Base-by-base conservation (phyloP, 92 coral and sea anemone genomes). In the Anthopleura xanthogrammica region DNA sequence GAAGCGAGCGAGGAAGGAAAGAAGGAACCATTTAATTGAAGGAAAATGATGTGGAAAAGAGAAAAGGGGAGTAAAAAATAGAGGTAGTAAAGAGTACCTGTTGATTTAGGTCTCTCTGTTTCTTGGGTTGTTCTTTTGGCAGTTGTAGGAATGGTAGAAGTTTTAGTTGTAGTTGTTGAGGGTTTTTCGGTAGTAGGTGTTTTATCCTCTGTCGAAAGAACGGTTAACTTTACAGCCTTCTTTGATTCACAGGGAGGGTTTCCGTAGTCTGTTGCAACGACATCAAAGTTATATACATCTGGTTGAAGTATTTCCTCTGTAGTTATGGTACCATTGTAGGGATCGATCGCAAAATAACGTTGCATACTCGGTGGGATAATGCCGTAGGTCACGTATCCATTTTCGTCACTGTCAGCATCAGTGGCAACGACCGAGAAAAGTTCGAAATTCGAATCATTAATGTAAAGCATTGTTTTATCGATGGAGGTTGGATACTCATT, bases 201-300 rank as follows among this genome's bases (percentile, higher is more conserved):
- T 3, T 19, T 29, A 55, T 84, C 46, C 58, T 57, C 79, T 5
- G 42, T 7, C 8, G 75, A 42, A 3, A 55, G 46, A 3, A 64
- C 87, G 24, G 62, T n/a, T 0, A 83, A 80, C 41, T 56, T 76
- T 0, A 82, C 9, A 23, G 19, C 40, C 22, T 81, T 29, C 43
- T 68, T 79, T 14, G 48, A 39, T 1, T 80, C 43, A 54, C 95
- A 92, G 22, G 86, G 81, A 1, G 80, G 82, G 4, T 48, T 60
- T 22, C 95, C 95, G 41, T 70, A 46, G 75, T 92, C 95, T 29
- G 87, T 64, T 17, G 95, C 95, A 17, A 56, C 84, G 52, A 89
- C 83, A 16, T 52, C 70, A 62, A 92, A 60, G 23, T 75, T 22
- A 57, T 92, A 86, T n/a, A 72, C 81, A n/a, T 29, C 66, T 6